Base-by-base conservation (phyloP, 2,888 invertebrate species). In the Smittia aterrima region DNA sequence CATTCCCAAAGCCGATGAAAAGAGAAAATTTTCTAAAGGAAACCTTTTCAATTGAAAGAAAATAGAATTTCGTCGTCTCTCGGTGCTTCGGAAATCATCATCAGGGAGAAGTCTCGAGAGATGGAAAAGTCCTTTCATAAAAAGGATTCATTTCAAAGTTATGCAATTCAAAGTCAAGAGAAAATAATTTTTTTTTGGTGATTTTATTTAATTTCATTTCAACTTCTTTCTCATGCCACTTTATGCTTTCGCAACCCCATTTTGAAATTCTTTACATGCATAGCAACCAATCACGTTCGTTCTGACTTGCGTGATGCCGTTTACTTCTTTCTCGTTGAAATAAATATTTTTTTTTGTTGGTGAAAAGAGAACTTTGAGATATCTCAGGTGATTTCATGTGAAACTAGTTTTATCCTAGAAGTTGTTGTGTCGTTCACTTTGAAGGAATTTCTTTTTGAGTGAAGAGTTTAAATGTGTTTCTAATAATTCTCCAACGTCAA, bases 191-290 rank as follows among this genome's bases (percentile, higher is more conserved):
- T 32, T 32, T 32, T 9, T 6, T 32, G 32, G 3, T 9, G 32
- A 32, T 3, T 32, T 32, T 32, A 3, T 32, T 32, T 9, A 32
- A 32, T 58, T 58, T 4, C 58, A 22, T 58, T 58, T 22, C 58
- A 18, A 20, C 64, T 27, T 13, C 16, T 27, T 64, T 18, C n/a
- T 68, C 68, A n/a, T 20, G 18, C 24, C n/a, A 13, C 22, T n/a
- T 68, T 68, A 2, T 68, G n/a, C 32, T 54, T 32, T 6, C 13
- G 13, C 72, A 62, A 72, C 72, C 72, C 72, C 72, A 72, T 72
- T 72, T 72, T 72, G 72, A 25, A 71, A 62, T 72, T 58, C 54
- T 40, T 72, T 58, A 18, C 27, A 9, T 72, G 58, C 72, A 72
- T 72, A 22, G 40, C 72, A 62, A 72, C 72, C 72, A 72, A 72